phyloP scores from a whole-genome alignment of 2,888 invertebrate species.

The Leptinotarsa rubiginosa region DNA sequence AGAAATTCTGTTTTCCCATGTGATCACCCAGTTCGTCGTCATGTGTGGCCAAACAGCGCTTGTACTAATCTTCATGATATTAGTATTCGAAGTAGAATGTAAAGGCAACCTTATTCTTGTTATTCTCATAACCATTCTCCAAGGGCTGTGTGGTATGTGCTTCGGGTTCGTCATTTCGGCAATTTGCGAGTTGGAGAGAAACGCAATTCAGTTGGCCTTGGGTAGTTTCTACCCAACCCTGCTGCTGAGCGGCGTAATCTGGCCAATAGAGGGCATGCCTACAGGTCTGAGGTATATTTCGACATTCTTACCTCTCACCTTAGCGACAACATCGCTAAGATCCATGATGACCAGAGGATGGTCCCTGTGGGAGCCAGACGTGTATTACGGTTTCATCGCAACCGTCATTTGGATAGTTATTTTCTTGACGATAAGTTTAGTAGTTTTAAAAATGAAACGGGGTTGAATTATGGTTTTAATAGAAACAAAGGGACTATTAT shows the following conservation, averaged over 20 bases:
- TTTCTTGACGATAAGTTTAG: slow-evolving; percentile 82
- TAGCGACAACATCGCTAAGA: slow-evolving; percentile 91
- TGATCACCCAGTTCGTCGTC: slow-evolving; percentile 93
- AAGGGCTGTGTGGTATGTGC: slow-evolving; percentile 96
- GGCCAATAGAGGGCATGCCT: slow-evolving; percentile 96
- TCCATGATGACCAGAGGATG: slow-evolving; percentile 91
- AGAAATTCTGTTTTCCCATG: slow-evolving; percentile 93
- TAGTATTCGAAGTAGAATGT: slow-evolving; percentile 90
- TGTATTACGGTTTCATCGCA: slow-evolving; percentile 89
- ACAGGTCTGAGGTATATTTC: slow-evolving; percentile 82
- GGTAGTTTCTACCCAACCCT: slow-evolving; percentile 96
- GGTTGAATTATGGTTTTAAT: slow-evolving; percentile 49
- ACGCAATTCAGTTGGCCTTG: slow-evolving; percentile 92
- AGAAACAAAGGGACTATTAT: slow-evolving; percentile 14
- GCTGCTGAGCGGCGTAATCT: slow-evolving; percentile 89
- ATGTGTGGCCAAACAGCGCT: slow-evolving; percentile 94
- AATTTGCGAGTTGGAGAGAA: slow-evolving; percentile 89
- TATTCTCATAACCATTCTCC: slow-evolving; percentile 85
- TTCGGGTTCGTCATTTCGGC: slow-evolving; percentile 96
- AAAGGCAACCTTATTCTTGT: slow-evolving; percentile 89
- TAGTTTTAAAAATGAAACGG: slow-evolving; percentile 82
- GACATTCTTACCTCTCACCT: slow-evolving; percentile 85
- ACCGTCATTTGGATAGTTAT: slow-evolving; percentile 87
- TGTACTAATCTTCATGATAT: slow-evolving; percentile 91
- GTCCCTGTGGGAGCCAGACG: slow-evolving; percentile 82